phyloP scores from a whole-genome alignment of 2,797 vertebrate species.

The Melanotaenia pygmaea region DNA sequence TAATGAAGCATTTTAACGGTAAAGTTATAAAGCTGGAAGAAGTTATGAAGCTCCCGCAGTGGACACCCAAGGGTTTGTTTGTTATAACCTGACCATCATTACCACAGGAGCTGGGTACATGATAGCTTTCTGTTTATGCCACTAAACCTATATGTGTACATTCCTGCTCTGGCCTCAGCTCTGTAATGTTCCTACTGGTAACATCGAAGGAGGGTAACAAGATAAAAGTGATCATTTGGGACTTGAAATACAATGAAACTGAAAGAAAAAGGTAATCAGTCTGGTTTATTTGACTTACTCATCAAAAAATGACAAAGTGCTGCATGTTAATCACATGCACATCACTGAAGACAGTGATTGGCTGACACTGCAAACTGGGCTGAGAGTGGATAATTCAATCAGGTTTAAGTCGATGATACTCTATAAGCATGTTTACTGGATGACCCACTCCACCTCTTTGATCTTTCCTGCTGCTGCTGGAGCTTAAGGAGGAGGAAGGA shows the following conservation, averaged over 20 bases:
- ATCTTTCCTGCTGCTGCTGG: conserved; percentile 47
- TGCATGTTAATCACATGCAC: conserved; percentile 12
- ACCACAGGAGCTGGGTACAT: background rate
- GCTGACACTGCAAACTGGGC: conserved; percentile 32
- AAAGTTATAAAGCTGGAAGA: background rate
- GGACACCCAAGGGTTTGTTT: background rate
- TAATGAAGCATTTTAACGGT: background rate
- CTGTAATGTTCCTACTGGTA: background rate
- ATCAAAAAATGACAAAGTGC: conserved; percentile 44
- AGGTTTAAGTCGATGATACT: conserved; percentile 51
- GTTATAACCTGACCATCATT: background rate
- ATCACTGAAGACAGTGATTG: conserved; percentile 29
- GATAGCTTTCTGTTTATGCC: conserved; percentile 1
- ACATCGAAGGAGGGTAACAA: conserved; percentile 9
- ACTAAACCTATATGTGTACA: background rate
- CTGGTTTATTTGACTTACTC: conserved; percentile 35
- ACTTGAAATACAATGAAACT: conserved; percentile 31
- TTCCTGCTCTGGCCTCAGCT: conserved; percentile 11
- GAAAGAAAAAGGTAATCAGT: conserved; percentile 23
- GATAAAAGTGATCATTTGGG: conserved; percentile 36
- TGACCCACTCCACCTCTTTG: conserved; percentile 54
- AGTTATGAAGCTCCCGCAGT: background rate
- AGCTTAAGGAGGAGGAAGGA: conserved; percentile 32
- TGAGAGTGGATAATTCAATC: conserved; percentile 63
- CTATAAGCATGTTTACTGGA: conserved; percentile 57